These are phyloP conservation scores for Amazonetta brasiliensis DNA, from an alignment of 2,797 vertebrate species.

Conservation along the genomic window DNA sequence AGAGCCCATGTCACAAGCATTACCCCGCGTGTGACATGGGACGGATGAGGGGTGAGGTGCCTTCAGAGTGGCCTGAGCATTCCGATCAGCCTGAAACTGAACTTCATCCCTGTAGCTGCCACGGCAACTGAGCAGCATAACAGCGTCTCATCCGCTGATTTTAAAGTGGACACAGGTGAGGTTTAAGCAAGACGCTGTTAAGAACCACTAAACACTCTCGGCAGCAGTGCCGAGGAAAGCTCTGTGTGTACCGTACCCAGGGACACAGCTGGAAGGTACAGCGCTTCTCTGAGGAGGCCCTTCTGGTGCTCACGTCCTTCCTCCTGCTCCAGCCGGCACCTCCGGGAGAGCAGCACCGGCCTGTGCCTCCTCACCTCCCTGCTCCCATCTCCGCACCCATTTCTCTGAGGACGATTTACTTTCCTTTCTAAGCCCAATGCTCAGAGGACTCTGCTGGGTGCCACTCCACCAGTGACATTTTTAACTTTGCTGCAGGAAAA, in stretches of 20 bases:
- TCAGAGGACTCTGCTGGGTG: accelerated
- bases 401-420: too few species aligned
- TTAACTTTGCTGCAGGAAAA: accelerated
- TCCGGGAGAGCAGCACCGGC: not conserved
- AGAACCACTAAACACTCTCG: not conserved
- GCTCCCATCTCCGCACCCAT: too few species aligned
- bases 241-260: accelerated
- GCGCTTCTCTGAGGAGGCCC: not conserved
- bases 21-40: accelerated
- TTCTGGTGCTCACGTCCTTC: accelerated
- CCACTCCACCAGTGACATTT: accelerated
- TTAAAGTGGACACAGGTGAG: accelerated
- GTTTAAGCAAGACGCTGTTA: not conserved
- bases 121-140: not conserved
- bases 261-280: accelerated
- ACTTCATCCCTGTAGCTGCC: not conserved
- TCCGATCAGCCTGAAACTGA: not conserved
- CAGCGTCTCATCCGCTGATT: accelerated
- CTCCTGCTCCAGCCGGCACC: accelerated
- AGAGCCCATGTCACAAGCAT: not conserved
- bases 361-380: not conserved
- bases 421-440: accelerated
- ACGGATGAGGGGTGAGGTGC: not conserved
- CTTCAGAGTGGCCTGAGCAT: not conserved
- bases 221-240: not conserved